A percentile compares a stretch with the other conserved stretches of the same genome.
These are phyloP conservation scores for Lithosia quadra DNA, from an alignment of 2,888 invertebrate genomes.

Conservation along the genomic window DNA sequence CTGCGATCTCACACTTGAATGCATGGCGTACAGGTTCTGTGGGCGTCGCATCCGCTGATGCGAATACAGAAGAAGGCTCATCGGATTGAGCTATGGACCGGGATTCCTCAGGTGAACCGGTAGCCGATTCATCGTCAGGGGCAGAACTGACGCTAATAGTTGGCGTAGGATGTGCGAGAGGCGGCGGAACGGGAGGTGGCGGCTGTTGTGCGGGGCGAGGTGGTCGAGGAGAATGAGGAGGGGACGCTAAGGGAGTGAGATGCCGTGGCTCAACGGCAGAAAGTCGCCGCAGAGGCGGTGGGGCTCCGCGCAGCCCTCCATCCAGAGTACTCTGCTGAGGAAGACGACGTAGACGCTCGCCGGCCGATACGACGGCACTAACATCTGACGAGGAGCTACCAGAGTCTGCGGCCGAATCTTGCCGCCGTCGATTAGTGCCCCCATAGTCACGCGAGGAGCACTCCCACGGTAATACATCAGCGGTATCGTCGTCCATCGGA, in stretches of 20 bases:
- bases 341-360: slow-evolving; percentile 89
- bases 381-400: slow-evolving; percentile 92
- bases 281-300: slow-evolving; percentile 77
- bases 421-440: slow-evolving; percentile 78
- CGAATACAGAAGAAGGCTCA: slow-evolving; percentile 81
- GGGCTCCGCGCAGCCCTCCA: slow-evolving; percentile 86
- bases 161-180: slow-evolving; percentile 64
- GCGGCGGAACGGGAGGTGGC: slow-evolving; percentile 66
- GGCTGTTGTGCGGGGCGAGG: slow-evolving; percentile 69
- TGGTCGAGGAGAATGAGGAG: slow-evolving; percentile 76
- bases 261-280: slow-evolving; percentile 87
- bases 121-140: slow-evolving; percentile 85
- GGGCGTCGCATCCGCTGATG: slow-evolving; percentile 78
- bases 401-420: slow-evolving; percentile 90
- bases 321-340: slow-evolving; percentile 90
- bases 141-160: slow-evolving; percentile 92
- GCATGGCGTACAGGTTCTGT: slow-evolving; percentile 64
- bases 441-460: slow-evolving; percentile 70
- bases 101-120: slow-evolving; percentile 72
- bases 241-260: slow-evolving; percentile 84
- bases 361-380: slow-evolving; percentile 84
- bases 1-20: slow-evolving; percentile 46
- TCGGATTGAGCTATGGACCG: slow-evolving; percentile 76
- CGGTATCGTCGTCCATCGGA: slow-evolving; percentile 74
- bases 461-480: slow-evolving; percentile 78